Conservation (phyloP, 2,113 vertebrate species). For the Neolamprologus brichardi region DNA sequence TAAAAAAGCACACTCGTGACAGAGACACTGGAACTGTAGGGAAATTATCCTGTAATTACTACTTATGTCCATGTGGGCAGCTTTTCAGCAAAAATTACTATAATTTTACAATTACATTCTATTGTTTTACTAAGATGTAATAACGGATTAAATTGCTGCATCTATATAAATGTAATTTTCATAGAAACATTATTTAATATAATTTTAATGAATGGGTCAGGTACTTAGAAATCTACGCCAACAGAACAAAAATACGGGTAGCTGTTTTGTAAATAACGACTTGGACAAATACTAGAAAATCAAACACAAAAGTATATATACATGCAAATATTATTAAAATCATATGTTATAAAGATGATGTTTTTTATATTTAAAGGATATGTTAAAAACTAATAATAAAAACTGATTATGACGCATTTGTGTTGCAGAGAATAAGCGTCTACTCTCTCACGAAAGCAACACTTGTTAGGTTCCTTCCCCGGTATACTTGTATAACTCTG, state of each 20-base stretch:
- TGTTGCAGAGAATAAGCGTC: not conserved
- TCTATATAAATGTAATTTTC: not conserved
- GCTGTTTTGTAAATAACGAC: not conserved
- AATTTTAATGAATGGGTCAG: not conserved
- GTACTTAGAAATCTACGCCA: not conserved
- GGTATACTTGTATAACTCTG: constrained; percentile 20
- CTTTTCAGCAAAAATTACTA: not conserved
- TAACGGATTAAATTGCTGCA: not conserved
- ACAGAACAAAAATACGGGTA: not conserved
- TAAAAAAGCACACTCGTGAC: not conserved
- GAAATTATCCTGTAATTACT: not conserved
- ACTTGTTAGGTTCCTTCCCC: constrained; percentile 25
- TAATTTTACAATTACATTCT: not conserved
- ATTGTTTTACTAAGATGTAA: not conserved
- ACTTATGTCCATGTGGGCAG: not conserved
- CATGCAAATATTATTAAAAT: not conserved
- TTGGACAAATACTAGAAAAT: not conserved
- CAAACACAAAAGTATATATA: not conserved
- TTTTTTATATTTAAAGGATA: not conserved
- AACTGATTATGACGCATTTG: not conserved
- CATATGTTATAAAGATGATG: not conserved
- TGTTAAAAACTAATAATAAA: not conserved
- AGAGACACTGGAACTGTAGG: not conserved
- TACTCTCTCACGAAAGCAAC: not conserved
- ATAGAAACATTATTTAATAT: not conserved